Evolutionary conservation across 1,140 invertebrate species (phyloP), one percentile per base, ranked within the genome.

Genomic region (Vanessa tameamea): DNA sequence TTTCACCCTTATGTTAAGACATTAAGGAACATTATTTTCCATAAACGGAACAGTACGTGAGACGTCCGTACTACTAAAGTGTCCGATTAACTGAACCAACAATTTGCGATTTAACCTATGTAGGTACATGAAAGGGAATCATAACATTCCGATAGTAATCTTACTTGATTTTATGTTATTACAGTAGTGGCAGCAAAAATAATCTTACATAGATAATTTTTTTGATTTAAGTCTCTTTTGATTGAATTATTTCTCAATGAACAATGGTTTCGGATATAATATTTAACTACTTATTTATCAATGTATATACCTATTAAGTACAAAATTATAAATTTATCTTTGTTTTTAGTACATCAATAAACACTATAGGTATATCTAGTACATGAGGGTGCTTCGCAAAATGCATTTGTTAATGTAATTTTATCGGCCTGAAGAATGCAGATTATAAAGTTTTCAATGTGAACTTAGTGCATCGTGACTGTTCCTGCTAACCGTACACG

Each of bases 71-170:
- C 73, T 79, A 76, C 77, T 86, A 83, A 86, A 85, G 78, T 84
- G 82, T 83, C 82, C 80, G 79, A 72, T 86, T 77, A 78, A 83
- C 73, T 72, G 84, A 88, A 82, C 83, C 81, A 77, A 81, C 89
- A 87, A 90, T 92, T 90, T 92, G 85, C 84, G 80, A 87, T 88
- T 90, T 90, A 89, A 82, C 84, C 84, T 86, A 83, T 79, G 81
- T 80, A 77, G 77, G 77, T 79, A 86, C 82, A 82, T 87, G 84
- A 89, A 87, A 80, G 83, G 83, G 83, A 89, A 87, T 89, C 83
- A 85, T 87, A 88, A 78, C 72, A 79, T 78, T 76, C 76, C 68
- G 85, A 84, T 88, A 83, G 82, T 76, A 85, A 89, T 88, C 84
- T 88, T 79, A 79, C 75, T 82, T 79, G 84, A 87, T 90, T 87